These are phyloP conservation scores for Hypselothyrea guttata DNA, from an alignment of 2,888 invertebrate species.

Conservation along the genomic window DNA sequence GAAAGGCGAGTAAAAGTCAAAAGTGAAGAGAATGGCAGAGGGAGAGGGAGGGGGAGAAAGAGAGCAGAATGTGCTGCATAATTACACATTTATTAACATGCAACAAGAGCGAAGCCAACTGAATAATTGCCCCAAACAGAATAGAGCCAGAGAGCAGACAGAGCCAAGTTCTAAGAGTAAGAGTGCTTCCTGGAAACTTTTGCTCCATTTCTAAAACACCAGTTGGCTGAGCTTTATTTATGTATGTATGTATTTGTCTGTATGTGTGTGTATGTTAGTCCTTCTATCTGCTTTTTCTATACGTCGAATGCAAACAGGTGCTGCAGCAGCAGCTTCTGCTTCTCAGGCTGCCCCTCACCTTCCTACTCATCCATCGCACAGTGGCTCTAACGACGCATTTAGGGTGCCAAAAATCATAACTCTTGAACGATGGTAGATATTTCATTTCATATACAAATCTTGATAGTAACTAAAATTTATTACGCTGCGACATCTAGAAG, in stretches of 20 bases:
- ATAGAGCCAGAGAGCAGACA: background rate
- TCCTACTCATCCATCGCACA: background rate
- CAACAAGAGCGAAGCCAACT: conserved; percentile 50
- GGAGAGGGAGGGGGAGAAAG: background rate
- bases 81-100: conserved; percentile 69
- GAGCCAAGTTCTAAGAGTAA: too few species aligned
- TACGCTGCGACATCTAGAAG: too few species aligned
- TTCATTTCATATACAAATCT: too few species aligned
- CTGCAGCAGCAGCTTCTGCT: conserved; percentile 13
- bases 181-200: background rate
- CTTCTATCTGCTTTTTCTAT: background rate
- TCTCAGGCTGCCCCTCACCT: conserved; percentile 3
- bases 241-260: conserved; percentile 8
- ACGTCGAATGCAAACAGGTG: conserved; percentile 71
- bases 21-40: too few species aligned
- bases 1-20: background rate
- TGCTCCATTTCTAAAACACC: conserved; percentile 20
- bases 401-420: too few species aligned
- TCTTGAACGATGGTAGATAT: too few species aligned
- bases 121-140: conserved; percentile 43
- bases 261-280: conserved; percentile 15
- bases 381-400: too few species aligned
- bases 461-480: too few species aligned
- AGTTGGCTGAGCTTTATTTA: conserved; percentile 3
- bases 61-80: conserved; percentile 45